These are phyloP conservation scores for Anser brachyrhynchus DNA, from an alignment of 2,113 vertebrate genomes.

Conservation along the genomic window DNA sequence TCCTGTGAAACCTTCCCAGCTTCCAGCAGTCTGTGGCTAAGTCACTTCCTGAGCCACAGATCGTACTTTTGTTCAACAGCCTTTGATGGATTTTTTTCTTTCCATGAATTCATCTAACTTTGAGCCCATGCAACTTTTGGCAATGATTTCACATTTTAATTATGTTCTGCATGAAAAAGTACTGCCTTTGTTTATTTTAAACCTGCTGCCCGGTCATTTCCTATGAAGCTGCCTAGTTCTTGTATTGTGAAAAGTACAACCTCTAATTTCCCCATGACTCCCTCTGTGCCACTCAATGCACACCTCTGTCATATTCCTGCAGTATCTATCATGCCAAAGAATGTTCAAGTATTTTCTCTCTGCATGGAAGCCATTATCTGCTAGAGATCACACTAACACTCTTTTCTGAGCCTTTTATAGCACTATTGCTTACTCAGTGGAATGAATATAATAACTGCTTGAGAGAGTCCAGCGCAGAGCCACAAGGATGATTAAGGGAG, in stretches of 20 bases:
- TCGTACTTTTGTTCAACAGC: neutral
- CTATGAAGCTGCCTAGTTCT: neutral
- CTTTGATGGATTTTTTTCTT: conserved; percentile 40
- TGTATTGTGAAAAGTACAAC: neutral
- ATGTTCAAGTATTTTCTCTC: neutral
- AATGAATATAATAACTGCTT: neutral
- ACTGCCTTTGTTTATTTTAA: conserved; percentile 24
- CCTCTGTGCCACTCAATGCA: neutral
- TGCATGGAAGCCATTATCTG: neutral
- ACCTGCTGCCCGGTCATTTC: conserved; percentile 7
- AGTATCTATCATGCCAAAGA: neutral
- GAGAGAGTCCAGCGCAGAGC: no score
- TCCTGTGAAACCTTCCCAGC: neutral
- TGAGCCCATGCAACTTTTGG: conserved; percentile 32
- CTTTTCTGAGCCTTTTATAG: neutral
- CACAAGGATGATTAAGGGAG: no score
- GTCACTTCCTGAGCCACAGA: conserved; percentile 47
- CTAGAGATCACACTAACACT: neutral
- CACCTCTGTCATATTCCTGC: neutral
- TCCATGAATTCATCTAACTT: conserved; percentile 60
- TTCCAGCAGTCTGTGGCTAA: conserved; percentile 9
- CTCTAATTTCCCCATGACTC: neutral
- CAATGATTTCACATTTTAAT: conserved; percentile 38
- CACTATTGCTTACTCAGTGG: neutral
- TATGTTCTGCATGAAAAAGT: neutral